phyloP scores from a whole-genome alignment of 2,797 vertebrate species.

The Danio aesculapii region DNA sequence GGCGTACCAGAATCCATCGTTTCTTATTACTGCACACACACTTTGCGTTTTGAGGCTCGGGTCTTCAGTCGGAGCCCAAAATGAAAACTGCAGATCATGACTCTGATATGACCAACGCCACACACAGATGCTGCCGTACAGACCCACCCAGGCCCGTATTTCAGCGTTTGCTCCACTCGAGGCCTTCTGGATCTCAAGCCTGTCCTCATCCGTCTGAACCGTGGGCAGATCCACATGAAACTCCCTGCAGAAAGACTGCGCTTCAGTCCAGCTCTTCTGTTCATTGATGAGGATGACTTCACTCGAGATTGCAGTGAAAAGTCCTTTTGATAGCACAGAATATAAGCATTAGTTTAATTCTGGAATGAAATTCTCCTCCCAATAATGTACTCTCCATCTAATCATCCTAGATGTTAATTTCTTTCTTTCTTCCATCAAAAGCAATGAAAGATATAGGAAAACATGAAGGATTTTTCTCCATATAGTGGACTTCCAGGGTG shows the following conservation, averaged over 20 bases:
- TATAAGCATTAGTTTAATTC: neutral
- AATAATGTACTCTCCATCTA: no score
- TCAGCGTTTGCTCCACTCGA: fast-evolving
- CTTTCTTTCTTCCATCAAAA: no score
- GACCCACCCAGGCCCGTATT: neutral
- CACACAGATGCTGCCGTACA: neutral
- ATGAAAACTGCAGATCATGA: neutral
- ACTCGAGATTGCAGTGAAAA: neutral
- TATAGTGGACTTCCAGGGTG: no score
- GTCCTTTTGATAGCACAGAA: neutral
- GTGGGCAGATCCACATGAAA: neutral
- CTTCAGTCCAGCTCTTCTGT: neutral
- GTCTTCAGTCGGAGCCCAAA: neutral
- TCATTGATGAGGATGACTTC: slow-evolving; percentile 5
- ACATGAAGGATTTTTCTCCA: no score
- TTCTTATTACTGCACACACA: neutral
- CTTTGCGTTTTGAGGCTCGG: neutral
- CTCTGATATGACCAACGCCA: slow-evolving; percentile 7
- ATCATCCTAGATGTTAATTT: no score
- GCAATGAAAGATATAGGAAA: no score
- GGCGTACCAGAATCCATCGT: neutral
- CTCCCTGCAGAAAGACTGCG: neutral
- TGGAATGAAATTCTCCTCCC: no score
- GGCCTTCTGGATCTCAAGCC: neutral
- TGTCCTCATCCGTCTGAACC: neutral